Conservation (phyloP, 2,113 vertebrate species). For the Puffinus mauretanicus region DNA sequence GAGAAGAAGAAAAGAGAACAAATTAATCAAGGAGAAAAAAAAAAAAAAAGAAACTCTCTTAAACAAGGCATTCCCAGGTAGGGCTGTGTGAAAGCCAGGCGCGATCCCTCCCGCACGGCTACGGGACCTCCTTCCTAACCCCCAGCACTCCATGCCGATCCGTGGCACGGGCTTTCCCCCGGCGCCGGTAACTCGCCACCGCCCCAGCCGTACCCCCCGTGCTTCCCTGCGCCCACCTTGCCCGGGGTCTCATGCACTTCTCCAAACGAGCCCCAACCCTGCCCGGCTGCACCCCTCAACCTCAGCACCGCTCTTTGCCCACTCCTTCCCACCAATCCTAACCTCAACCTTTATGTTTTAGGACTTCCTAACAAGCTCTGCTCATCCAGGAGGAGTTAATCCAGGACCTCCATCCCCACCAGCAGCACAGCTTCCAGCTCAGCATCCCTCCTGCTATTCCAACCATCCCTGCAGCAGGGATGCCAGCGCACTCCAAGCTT, state of each 20-base stretch:
- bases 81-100: not conserved
- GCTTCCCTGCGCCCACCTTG: not conserved
- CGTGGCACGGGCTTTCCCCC: not conserved
- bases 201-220: rapidly evolving
- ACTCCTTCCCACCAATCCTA: not conserved
- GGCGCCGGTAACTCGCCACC: not conserved
- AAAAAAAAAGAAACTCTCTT: not conserved
- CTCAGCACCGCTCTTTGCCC: not conserved
- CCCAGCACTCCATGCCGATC: not conserved
- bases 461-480: not conserved
- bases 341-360: not conserved
- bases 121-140: not conserved
- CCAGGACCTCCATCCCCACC: not conserved
- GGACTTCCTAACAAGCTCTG: not conserved
- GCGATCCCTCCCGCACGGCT: not conserved
- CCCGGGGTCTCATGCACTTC: not conserved
- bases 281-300: not conserved
- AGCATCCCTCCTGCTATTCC: not conserved
- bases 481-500: not conserved
- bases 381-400: not conserved
- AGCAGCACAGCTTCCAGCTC: not conserved
- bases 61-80: not conserved
- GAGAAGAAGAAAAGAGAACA: not conserved
- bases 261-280: not conserved
- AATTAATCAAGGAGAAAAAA: not conserved